Evolutionary conservation across 1,140 invertebrate species (phyloP).

Genomic region (Homalodisca vitripennis): DNA sequence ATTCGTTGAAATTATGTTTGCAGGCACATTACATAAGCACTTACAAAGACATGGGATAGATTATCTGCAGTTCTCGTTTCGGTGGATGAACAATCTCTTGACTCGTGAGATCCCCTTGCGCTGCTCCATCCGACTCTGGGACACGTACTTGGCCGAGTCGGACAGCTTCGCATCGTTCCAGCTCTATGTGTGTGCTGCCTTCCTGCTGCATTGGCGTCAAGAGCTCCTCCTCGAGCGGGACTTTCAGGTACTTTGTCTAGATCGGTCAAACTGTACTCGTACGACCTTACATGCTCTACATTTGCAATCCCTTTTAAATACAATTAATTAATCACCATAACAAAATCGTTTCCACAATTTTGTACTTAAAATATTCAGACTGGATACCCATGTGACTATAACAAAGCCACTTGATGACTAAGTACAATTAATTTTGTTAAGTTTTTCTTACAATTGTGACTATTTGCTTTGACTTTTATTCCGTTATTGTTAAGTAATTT

Average conservation of each 20-base stretch:
- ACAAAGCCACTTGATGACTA: too few relatives aligned
- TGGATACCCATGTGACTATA: too few relatives aligned
- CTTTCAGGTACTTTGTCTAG: constrained; percentile 90
- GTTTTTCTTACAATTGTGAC: too few relatives aligned
- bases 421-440: too few relatives aligned
- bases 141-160: constrained; percentile 97
- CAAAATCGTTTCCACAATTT: too few relatives aligned
- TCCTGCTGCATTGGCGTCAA: constrained; percentile 92
- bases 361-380: too few relatives aligned
- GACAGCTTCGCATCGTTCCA: constrained; percentile 97
- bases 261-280: too few relatives aligned
- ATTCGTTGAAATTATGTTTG: constrained; percentile 32
- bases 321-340: too few relatives aligned
- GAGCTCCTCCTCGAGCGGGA: constrained; percentile 88
- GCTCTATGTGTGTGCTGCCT: constrained; percentile 98
- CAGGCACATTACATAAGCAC: constrained; percentile 86
- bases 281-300: too few relatives aligned
- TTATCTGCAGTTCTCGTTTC: constrained; percentile 99
- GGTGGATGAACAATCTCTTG: constrained; percentile 99
- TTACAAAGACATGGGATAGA: constrained; percentile 92
- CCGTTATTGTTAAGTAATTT: too few relatives aligned
- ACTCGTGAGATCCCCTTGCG: constrained; percentile 95
- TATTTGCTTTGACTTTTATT: too few relatives aligned
- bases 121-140: constrained; percentile 98
- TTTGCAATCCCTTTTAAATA: too few relatives aligned